Evolutionary conservation across 2,797 vertebrate species (phyloP), one percentile per base, ranked within the genome.

Genomic region (Orestias chungarensis): DNA sequence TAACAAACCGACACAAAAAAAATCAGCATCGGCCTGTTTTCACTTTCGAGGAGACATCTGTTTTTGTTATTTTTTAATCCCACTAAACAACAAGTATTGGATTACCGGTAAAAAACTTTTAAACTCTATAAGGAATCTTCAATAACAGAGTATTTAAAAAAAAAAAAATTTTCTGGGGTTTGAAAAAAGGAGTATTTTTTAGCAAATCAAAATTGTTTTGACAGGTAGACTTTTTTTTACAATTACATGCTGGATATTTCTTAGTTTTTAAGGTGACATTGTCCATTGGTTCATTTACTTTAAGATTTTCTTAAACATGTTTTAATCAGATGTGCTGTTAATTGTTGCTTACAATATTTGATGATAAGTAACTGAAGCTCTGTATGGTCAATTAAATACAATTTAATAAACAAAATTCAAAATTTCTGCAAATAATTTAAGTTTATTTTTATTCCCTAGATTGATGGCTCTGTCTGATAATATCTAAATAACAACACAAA

Each of bases 401-500:
- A 76, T 52, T 72, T 15, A 38, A n/a, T 42, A 42, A 75, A 64
- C 15, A 6, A 33, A 38, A 68, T 44, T 72, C 43, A 23, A 17
- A 68, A 23, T 43, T 62, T 55, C 55, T 29, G 1, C 27, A 44
- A 66, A 54, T 2, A 74, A 73, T n/a, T 68, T 23, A 0, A 20
- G 35, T 81, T 73, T 47, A 12, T 33, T 67, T 11, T 31, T 57
- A 46, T 64, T 31, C 12, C 70, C 47, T 47, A 10, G 15, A 46
- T 49, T 4, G 35, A 78, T 71, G 79, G 49, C 57, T 68, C 54
- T 29, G 9, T 72, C 35, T 68, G 66, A 74, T 66, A 62, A 74
- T 55, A 74, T 66, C 44, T 31, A 52, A 78, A 76, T 33, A 4
- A 70, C 65, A 68, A 40, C 66, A 70, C 46, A 79, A 69, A 81